Evolutionary conservation across 2,797 vertebrate genomes (phyloP), one percentile per base, ranked within the genome.

Genomic region (Rhinophrynus dorsalis): DNA sequence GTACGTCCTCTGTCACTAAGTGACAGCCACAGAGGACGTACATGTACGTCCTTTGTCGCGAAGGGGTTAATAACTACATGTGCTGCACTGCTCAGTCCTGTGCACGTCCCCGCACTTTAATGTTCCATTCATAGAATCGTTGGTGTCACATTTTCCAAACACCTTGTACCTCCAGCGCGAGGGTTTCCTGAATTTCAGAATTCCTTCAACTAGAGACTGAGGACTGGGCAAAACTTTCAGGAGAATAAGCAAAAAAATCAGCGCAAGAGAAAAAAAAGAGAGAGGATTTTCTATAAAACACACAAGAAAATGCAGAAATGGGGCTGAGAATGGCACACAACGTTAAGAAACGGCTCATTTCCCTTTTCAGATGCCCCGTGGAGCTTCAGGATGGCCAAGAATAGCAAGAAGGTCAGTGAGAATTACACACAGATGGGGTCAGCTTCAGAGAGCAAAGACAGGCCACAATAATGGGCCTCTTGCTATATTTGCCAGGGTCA

Each of bases 131-230:
- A 75, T 73, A 76, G 65, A 76, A 74, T 62, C 73, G 1, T 33
- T 80, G 80, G 78, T 83, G 78, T 84, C 82, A 84, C 77, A 50
- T 76, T 81, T 84, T 85, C 79, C 79, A 80, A 77, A 74, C 75
- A 73, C 75, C 52, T 54, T 62, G 2, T 56, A 69, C 62, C 75
- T 79, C 76, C 80, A 77, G 37, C 29, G 21, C 37, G 66, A 79
- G 80, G 75, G 57, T 81, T 84, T 82, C 80, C 81, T 81, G 80
- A 77, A 45, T 76, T 51, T 74, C 62, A 76, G 81, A n/a, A 82
- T 73, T 68, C 50, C n/a, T 17, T 9, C 0, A 68, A 72, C 29
- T n/a, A 35, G 40, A 67, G 57, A 44, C 5, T 13, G 65, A 61
- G 45, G 17, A 51, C 47, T 10, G 45, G 27, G 57, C 47, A 37